phyloP scores from a whole-genome alignment of 2,888 invertebrate genomes.

The Gari tellinella region DNA sequence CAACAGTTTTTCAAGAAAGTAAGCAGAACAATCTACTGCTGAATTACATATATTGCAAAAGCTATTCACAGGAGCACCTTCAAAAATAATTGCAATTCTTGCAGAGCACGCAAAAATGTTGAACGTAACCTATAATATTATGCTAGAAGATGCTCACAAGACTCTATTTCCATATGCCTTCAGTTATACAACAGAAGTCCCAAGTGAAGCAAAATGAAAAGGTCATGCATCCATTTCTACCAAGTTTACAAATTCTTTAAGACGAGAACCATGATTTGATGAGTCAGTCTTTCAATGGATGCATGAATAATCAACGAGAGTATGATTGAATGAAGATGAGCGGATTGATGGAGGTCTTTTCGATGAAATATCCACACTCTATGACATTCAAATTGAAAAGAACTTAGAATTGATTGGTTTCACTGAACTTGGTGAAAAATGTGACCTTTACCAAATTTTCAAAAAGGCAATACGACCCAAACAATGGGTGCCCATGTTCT shows the following conservation, averaged over 20 bases:
- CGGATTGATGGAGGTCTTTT: no score
- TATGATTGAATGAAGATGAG: no score
- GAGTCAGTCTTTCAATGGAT: no score
- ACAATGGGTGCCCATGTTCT: slow-evolving; percentile 39
- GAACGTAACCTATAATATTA: slow-evolving; percentile 11
- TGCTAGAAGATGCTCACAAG: slow-evolving; percentile 32
- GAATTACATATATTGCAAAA: not conserved
- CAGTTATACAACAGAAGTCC: slow-evolving; percentile 38
- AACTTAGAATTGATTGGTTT: no score
- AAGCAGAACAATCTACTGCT: not conserved
- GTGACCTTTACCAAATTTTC: slow-evolving; percentile 10
- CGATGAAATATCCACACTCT: no score
- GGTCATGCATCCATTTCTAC: no score
- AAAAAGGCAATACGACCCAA: slow-evolving; percentile 12
- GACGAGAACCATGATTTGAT: no score
- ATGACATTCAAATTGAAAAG: no score
- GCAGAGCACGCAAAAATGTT: slow-evolving; percentile 28
- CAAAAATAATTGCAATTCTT: slow-evolving; percentile 10
- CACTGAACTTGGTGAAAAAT: no score
- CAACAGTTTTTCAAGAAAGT: slow-evolving; percentile 2
- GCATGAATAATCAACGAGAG: no score
- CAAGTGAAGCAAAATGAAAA: slow-evolving; percentile 7
- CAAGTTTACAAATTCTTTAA: no score
- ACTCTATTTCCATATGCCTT: slow-evolving; percentile 21
- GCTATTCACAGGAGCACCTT: slow-evolving; percentile 1